Conservation (phyloP, 1,140 invertebrate species). For the Drosophila kanapiae region DNA sequence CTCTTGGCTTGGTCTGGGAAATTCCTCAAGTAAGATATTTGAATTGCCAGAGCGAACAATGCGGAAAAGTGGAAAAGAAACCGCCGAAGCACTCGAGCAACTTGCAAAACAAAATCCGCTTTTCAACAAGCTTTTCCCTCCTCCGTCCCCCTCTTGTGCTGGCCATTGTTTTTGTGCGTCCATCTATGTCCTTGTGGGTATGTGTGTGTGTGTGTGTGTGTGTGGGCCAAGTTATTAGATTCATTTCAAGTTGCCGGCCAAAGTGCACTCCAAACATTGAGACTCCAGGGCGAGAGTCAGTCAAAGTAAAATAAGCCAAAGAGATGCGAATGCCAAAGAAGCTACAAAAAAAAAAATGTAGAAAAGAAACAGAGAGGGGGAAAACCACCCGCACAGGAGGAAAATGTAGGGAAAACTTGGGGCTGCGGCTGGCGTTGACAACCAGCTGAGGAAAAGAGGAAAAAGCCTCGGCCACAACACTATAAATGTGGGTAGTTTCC, state of each 20-base stretch:
- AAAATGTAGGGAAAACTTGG: slow-evolving; percentile 32
- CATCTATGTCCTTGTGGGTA: slow-evolving; percentile 18
- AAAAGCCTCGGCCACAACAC: slow-evolving; percentile 71
- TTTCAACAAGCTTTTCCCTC: slow-evolving; percentile 37
- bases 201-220: slow-evolving; percentile 15
- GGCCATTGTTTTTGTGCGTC: slow-evolving; percentile 47
- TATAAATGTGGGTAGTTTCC: slow-evolving; percentile 79
- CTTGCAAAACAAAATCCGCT: slow-evolving; percentile 72
- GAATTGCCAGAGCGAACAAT: slow-evolving; percentile 69
- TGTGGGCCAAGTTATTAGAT: slow-evolving; percentile 77
- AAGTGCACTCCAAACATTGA: slow-evolving; percentile 79
- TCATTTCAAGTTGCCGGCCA: slow-evolving; percentile 79
- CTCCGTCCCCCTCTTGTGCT: not conserved
- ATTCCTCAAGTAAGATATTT: slow-evolving; percentile 75
- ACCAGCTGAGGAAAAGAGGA: slow-evolving; percentile 32
- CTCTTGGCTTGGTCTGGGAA: slow-evolving; percentile 26
- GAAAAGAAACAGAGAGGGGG: not conserved
- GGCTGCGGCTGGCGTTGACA: slow-evolving; percentile 72
- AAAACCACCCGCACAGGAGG: slow-evolving; percentile 9
- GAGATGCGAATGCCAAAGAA: slow-evolving; percentile 49
- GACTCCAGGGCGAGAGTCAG: slow-evolving; percentile 57
- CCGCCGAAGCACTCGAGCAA: slow-evolving; percentile 72
- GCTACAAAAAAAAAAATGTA: slow-evolving; percentile 11
- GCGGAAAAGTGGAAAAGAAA: slow-evolving; percentile 60
- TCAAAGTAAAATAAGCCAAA: slow-evolving; percentile 73